Evolutionary conservation across 1,140 invertebrate species (phyloP).

Genomic region (Drosophila punjabiensis): DNA sequence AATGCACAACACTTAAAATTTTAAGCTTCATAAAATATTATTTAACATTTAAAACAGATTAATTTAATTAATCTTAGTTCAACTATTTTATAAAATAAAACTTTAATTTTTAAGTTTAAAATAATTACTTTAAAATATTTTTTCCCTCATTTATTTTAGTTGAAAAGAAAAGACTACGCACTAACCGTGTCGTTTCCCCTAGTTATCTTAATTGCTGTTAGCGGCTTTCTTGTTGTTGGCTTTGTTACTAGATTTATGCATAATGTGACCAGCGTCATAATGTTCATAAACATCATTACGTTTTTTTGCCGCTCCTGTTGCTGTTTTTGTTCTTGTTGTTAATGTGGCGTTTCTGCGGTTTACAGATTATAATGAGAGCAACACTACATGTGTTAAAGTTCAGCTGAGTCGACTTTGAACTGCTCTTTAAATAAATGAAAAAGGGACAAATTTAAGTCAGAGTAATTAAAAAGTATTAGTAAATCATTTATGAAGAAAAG

Average conservation of each 20-base stretch:
- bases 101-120: too few relatives aligned
- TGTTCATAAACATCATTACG: conserved; percentile 50
- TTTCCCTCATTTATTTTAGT: background rate
- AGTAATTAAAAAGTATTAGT: too few relatives aligned
- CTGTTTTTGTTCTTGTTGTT: conserved; percentile 38
- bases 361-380: conserved; percentile 30
- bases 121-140: background rate
- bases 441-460: too few relatives aligned
- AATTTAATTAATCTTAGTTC: too few relatives aligned
- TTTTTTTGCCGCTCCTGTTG: conserved; percentile 17
- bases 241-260: conserved; percentile 41
- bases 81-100: too few relatives aligned
- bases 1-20: too few relatives aligned
- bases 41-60: too few relatives aligned
- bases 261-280: conserved; percentile 63
- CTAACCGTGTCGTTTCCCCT: conserved; percentile 4
- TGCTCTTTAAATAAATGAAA: conserved; percentile 1
- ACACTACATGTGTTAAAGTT: conserved; percentile 1
- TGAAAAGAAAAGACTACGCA: background rate
- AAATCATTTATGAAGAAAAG: background rate
- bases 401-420: background rate
- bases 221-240: conserved; percentile 13
- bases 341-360: conserved; percentile 42
- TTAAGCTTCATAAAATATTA: too few relatives aligned
- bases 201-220: conserved; percentile 37